Base-by-base conservation (phyloP, 2,888 invertebrate genomes). In the Heliconius erato region DNA sequence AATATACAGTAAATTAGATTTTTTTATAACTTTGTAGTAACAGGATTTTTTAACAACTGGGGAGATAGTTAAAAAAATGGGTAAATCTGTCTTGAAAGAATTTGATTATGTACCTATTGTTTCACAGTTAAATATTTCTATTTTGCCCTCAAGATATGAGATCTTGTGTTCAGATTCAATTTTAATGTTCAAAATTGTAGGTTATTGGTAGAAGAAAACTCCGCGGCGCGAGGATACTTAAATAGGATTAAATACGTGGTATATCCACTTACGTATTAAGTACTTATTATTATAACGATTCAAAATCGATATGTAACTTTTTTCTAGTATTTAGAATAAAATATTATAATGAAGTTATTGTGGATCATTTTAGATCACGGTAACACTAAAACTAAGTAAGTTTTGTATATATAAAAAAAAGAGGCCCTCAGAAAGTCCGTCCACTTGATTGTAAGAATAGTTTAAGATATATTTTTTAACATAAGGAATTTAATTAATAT, bases 341-440 rank as follows among this genome's bases (percentile, higher is more conserved):
- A 35, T 74, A 23, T 32, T 74, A 23, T 5, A 28, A 49, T 54
- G 19, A 28, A 74, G 74, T 74, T 74, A 74, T 12, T 74, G 32
- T 40, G 19, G 23, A 54, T 74, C 26, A 32, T 59, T 74, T 32
- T 59, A 59, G 69, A 69, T 40, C 40, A 35, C 40, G 40, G 40
- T 69, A 72, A 44, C 44, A 26, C 2, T 40, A 16, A 74, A 54
- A 26, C 23, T 76, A 63, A 81, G 76, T 59, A 59, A 59, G 9
- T 59, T 59, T 40, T 86, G 74, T 89, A 81, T 88, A 79, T 90
- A 91, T 89, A 91, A 88, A 91, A 88, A 88, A 85, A 81, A 86
- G 87, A 87, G 90, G 85, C 93, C 94, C 85, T 93, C 93, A 94
- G 94, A 87, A 83, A 91, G 85, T 94, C 95, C 94, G 95, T 94